Base-by-base conservation (phyloP, 2,888 invertebrate species). In the Anoncus sp. region DNA sequence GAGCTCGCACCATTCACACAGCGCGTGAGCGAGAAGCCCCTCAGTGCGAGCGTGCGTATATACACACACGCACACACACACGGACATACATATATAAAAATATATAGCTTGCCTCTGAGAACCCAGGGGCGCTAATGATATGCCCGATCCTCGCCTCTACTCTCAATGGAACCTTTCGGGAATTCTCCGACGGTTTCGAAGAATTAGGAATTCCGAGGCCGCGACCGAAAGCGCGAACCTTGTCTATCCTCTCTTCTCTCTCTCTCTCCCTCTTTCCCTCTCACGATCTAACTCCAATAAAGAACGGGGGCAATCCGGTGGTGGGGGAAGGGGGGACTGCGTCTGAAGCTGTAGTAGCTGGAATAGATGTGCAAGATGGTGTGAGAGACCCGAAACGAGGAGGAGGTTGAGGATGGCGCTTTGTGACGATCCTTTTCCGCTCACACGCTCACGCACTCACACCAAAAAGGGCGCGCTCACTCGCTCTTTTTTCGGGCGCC, bases 161-260 rank as follows among this genome's bases (percentile, higher is more conserved):
- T 75, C 84, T 84, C 89, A 90, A 89, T 90, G 90, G 88, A 85
- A 88, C 87, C 90, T 90, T 90, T 90, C 90, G 89, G 89, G 91
- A 90, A 91, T 91, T 90, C 90, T 88, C 86, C 88, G 89, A 86
- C 90, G 89, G 88, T 90, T 91, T 91, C 90, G 90, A 88, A 87
- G 91, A 91, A 90, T 91, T 89, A 90, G 90, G 90, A 90, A 91
- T 90, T 90, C 90, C 90, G 90, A 89, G 87, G 88, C 86, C 87
- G 87, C 83, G 86, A 85, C 83, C 81, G 81, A 81, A 70, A 75
- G 47, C 70, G 49, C 20, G 31, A 65, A 66, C 60, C 51, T 60
- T 49, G 20, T 59, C 59, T 59, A 6, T 38, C 51, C 16, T 40
- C 10, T 43, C 12, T 43, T 45, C 31, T 55, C 55, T 4, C 47